phyloP scores from a whole-genome alignment of 1,140 invertebrate genomes.

The Contarinia nasturtii region DNA sequence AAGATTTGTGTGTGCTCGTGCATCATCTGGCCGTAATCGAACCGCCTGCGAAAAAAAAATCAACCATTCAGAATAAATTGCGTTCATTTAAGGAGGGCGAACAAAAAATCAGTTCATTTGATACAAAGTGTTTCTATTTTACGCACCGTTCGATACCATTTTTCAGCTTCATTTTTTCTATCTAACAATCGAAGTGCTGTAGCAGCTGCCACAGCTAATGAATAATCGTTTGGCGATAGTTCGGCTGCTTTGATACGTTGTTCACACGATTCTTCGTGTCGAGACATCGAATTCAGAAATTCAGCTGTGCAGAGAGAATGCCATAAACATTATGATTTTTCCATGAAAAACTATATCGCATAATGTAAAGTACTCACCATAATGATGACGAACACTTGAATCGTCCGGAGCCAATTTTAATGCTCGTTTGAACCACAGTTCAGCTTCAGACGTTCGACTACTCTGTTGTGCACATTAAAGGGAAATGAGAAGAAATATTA shows the following conservation, averaged over 20 bases:
- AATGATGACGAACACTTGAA: constrained; percentile 64
- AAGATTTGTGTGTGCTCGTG: constrained; percentile 77
- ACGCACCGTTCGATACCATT: constrained; percentile 61
- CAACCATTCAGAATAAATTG: neutral
- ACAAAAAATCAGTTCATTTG: too few relatives aligned
- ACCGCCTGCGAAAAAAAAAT: constrained; percentile 12
- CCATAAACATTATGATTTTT: neutral
- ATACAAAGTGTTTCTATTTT: neutral
- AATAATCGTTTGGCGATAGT: constrained; percentile 58
- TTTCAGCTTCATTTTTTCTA: constrained; percentile 57
- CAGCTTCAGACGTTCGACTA: constrained; percentile 63
- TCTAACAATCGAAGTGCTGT: constrained; percentile 63
- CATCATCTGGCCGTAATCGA: constrained; percentile 31
- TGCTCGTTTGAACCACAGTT: constrained; percentile 75
- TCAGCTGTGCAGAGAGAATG: constrained; percentile 38
- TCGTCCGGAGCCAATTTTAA: constrained; percentile 64
- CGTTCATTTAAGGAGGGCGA: neutral
- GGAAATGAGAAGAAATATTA: too few relatives aligned
- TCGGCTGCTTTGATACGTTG: constrained; percentile 56
- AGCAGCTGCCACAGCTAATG: constrained; percentile 67
- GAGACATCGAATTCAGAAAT: constrained; percentile 58
- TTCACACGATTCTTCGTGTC: constrained; percentile 61
- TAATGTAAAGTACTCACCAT: constrained; percentile 37
- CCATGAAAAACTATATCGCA: too few relatives aligned
- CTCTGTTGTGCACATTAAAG: constrained; percentile 31